Conservation (phyloP, 2,113 vertebrate species). For the Atrichornis clamosus region DNA sequence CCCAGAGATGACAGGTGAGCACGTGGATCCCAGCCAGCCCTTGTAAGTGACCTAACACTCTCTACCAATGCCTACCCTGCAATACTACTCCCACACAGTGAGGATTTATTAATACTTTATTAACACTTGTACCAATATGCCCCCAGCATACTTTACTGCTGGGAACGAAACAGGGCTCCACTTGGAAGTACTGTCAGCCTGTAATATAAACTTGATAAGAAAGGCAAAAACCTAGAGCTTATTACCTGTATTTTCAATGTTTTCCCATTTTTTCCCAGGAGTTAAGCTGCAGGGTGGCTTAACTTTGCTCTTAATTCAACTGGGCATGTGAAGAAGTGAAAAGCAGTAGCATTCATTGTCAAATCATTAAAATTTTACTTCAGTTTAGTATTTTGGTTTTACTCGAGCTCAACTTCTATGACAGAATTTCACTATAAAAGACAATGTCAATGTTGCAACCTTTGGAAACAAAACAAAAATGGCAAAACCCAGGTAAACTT, state of each 20-base stretch:
- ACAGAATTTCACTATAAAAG: neutral
- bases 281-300: neutral
- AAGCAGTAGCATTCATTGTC: neutral
- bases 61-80: neutral
- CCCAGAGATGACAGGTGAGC: slow-evolving; percentile 10
- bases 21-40: neutral
- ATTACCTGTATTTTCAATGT: neutral
- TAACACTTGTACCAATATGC: neutral
- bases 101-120: slow-evolving; percentile 54
- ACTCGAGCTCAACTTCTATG: neutral
- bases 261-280: neutral
- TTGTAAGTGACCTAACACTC: neutral
- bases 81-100: neutral
- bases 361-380: neutral
- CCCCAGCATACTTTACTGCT: neutral
- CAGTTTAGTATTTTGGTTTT: neutral
- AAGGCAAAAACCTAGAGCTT: neutral
- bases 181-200: neutral
- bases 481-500: neutral
- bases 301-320: neutral
- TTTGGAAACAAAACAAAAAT: neutral
- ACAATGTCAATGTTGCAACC: neutral
- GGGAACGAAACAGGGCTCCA: neutral
- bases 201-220: neutral
- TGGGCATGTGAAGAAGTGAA: neutral